Evolutionary conservation across 1,140 invertebrate species (phyloP).

Genomic region (Trinorchestia longiramus): DNA sequence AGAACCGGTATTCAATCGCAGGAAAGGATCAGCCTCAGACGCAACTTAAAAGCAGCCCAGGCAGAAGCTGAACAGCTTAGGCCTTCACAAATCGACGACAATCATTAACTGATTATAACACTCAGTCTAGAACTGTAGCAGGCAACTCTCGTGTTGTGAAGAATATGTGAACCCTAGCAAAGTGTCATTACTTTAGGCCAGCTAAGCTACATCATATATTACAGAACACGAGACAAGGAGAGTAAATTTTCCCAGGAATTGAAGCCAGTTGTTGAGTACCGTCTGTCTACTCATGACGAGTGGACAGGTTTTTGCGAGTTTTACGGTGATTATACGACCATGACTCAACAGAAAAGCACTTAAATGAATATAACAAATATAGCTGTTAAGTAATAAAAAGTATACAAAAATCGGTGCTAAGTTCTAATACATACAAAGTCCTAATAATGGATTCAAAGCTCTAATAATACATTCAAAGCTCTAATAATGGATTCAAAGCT

Average conservation of each 20-base stretch:
- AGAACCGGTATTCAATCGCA: neutral
- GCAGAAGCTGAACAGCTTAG: neutral
- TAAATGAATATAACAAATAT: no score
- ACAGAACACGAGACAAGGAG: neutral
- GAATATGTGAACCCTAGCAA: neutral
- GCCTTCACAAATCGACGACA: neutral
- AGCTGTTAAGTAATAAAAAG: no score
- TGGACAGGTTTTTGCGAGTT: neutral
- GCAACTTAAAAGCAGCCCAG: neutral
- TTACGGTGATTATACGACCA: neutral
- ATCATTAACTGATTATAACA: neutral
- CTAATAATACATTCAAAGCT: no score
- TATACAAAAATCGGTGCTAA: no score
- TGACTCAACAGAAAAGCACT: neutral
- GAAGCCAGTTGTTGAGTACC: no score
- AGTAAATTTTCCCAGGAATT: neutral
- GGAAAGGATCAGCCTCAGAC: neutral
- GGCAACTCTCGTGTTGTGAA: neutral
- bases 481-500: no score
- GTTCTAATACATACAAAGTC: no score
- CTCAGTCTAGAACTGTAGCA: neutral
- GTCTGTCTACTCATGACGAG: neutral
- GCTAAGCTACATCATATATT: neutral
- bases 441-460: no score
- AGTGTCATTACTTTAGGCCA: neutral